Evolutionary conservation across 2,113 vertebrate species (phyloP).

Genomic region (Cheilinus undulatus): DNA sequence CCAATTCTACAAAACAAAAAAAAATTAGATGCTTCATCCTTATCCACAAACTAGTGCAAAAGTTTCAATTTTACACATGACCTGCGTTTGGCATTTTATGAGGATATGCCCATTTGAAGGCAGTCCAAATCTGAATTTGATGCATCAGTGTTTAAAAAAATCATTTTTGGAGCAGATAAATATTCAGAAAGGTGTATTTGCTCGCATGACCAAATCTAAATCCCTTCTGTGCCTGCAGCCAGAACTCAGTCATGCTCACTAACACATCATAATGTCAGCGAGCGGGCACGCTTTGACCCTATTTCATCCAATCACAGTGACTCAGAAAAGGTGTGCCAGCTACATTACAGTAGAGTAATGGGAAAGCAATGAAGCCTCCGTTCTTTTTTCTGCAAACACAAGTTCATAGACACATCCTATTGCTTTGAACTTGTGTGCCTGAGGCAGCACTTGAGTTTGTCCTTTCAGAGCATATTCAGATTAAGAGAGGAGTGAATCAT

Average conservation of each 20-base stretch:
- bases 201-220: not conserved
- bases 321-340: slow-evolving; percentile 12
- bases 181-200: not conserved
- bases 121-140: not conserved
- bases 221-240: not conserved
- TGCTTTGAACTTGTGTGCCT: not conserved
- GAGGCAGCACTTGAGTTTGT: slow-evolving; percentile 18
- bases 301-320: slow-evolving; percentile 9
- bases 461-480: slow-evolving; percentile 25
- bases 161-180: not conserved
- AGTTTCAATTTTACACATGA: no score
- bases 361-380: not conserved
- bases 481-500: slow-evolving; percentile 31
- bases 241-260: not conserved
- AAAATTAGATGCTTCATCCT: no score
- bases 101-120: not conserved
- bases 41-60: no score
- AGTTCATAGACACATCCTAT: not conserved
- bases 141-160: not conserved
- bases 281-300: slow-evolving; percentile 17
- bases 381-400: slow-evolving; percentile 6
- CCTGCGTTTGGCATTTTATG: not conserved
- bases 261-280: slow-evolving; percentile 5
- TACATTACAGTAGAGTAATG: not conserved
- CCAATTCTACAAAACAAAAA: no score